Evolutionary conservation across 2,113 vertebrate species (phyloP).

Genomic region (Tachycineta bicolor): DNA sequence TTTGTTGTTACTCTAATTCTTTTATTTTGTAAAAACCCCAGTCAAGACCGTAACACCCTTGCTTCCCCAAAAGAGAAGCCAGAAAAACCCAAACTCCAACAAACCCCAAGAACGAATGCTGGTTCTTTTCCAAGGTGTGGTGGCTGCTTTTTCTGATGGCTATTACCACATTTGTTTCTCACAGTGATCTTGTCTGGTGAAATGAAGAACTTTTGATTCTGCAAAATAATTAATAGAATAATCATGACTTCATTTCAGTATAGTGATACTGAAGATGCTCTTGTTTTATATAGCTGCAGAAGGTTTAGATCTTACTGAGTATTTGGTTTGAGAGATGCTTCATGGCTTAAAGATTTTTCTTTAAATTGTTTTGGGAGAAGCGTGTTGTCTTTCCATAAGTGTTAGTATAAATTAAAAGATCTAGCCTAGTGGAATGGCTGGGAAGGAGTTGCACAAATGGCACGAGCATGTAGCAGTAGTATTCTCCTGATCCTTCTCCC

Average conservation of each 20-base stretch:
- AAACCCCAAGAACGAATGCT: not conserved
- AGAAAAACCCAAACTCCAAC: fast-evolving
- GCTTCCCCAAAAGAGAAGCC: not conserved
- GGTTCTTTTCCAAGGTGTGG: not conserved
- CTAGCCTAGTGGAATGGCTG: not conserved
- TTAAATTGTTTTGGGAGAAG: not conserved
- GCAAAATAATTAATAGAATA: not conserved
- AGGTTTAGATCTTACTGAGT: not conserved
- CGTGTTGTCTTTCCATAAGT: not conserved
- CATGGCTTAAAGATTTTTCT: not conserved
- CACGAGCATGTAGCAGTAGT: not conserved
- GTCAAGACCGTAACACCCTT: fast-evolving
- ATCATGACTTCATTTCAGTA: not conserved
- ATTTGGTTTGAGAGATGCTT: not conserved
- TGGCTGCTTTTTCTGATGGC: not conserved
- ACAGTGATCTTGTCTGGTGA: not conserved
- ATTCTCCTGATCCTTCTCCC: not conserved
- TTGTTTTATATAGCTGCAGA: not conserved
- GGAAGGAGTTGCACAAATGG: not conserved
- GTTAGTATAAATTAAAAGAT: not conserved
- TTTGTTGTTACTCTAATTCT: not conserved
- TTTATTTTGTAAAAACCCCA: not conserved
- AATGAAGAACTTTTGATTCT: not conserved
- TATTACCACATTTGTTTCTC: not conserved
- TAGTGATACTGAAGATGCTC: not conserved